phyloP scores from a whole-genome alignment of 2,888 invertebrate species.

The Lucinisca nassula region DNA sequence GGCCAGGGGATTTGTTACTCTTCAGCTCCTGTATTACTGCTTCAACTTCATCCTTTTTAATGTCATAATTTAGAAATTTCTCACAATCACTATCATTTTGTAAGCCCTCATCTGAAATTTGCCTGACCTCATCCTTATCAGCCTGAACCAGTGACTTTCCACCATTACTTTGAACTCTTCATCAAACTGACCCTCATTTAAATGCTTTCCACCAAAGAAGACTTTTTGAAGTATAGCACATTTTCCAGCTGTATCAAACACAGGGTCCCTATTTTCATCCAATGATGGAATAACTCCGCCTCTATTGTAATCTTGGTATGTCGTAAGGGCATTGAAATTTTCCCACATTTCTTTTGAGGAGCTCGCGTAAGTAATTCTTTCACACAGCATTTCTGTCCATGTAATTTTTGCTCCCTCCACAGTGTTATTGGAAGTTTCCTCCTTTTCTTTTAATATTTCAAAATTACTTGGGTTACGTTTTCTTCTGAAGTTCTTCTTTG shows the following conservation, averaged over 20 bases:
- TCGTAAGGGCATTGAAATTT: constrained; percentile 11
- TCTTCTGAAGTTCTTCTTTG: constrained; percentile 3
- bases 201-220: too few relatives aligned
- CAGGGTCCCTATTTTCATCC: not conserved
- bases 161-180: not conserved
- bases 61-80: not conserved
- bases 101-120: not conserved
- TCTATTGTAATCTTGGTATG: constrained; percentile 1
- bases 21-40: not conserved
- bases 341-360: constrained; percentile 8
- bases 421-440: not conserved
- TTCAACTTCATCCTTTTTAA: not conserved
- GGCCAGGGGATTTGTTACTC: not conserved
- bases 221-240: too few relatives aligned
- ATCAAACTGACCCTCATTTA: not conserved
- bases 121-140: not conserved
- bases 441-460: not conserved
- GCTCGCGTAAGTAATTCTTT: constrained; percentile 6
- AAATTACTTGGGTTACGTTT: not conserved
- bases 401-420: not conserved
- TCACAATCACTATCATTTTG: too few relatives aligned
- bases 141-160: not conserved
- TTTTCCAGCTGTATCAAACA: not conserved
- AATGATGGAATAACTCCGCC: not conserved
- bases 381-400: constrained; percentile 13